Evolutionary conservation across 2,797 vertebrate species (phyloP), one percentile per base, ranked within the genome.

Genomic region (Pseudochirops corinnae): DNA sequence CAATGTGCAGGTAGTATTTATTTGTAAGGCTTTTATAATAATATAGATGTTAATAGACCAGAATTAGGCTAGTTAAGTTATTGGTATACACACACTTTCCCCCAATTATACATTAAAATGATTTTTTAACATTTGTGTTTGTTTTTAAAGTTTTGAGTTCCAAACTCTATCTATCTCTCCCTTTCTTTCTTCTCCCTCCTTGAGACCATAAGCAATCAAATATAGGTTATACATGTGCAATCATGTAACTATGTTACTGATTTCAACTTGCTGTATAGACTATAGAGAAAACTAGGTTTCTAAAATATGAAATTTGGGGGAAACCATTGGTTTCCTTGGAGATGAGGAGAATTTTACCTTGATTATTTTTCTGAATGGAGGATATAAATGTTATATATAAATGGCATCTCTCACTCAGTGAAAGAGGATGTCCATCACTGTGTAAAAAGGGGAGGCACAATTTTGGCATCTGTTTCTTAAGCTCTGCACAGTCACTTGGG

Each of bases 401-500:
- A 24, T 91, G 31, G 55, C 94, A 16, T 94, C 58, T 7, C 1
- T 3, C 16, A 92, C 3, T 31, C 82, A 4, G 50, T 67, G 21
- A 62, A 92, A 21, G 21, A 87, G 29, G 82, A 74, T n/a, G 29
- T 28, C 14, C 91, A 33, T 91, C 50, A 55, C 31, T 29, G n/a
- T 91, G 39, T 60, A 94, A 96, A 93, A 91, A 62, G 87, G 55
- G 95, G 90, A 67, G 33, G 55, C 58, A 9, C 24, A 24, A 62
- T 50, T 87, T 96, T 91, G 67, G 82, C 58, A 57, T 6, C 92
- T 53, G 33, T 94, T 97, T 94, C n/a, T 92, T 10, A 95, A 92
- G 9, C 4, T 67, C 28, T 29, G 91, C 92, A 53, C 0, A 3
- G 92, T 92, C 4, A 96, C 90, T 5, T 18, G 28, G 5, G 3